A percentile compares a stretch with the other conserved stretches of the same genome.
These are phyloP conservation scores for Vicugna pacos DNA, from an alignment of 2,113 vertebrate species.

Conservation along the genomic window DNA sequence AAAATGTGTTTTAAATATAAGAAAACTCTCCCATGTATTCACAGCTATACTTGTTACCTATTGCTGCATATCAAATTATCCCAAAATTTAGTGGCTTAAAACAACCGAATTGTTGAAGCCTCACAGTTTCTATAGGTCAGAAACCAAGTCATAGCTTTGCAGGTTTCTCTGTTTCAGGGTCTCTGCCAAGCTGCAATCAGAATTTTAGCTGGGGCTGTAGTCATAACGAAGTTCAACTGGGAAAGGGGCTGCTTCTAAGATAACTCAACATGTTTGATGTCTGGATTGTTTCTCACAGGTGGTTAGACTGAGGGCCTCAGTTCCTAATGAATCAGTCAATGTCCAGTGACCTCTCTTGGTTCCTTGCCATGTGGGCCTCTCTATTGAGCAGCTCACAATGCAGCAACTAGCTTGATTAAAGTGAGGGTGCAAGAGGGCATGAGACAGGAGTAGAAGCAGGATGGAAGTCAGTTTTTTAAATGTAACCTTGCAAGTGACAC, in stretches of 20 bases:
- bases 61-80: background rate
- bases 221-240: background rate
- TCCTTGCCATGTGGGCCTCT: background rate
- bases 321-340: background rate
- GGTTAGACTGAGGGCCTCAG: background rate
- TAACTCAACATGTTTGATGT: background rate
- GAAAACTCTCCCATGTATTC: background rate
- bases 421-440: background rate
- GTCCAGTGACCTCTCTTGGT: background rate
- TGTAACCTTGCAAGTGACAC: background rate
- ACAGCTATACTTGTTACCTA: background rate
- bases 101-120: background rate
- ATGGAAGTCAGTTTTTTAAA: background rate
- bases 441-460: background rate
- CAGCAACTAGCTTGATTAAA: background rate
- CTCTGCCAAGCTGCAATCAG: background rate
- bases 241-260: background rate
- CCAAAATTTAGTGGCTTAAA: constrained; percentile 18
- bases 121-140: background rate
- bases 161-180: background rate
- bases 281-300: background rate
- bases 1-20: constrained; percentile 22
- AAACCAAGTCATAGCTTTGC: background rate
- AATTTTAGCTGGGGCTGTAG: background rate
- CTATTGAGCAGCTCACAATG: background rate